Evolutionary conservation across 1,140 invertebrate genomes (phyloP).

Genomic region (Tyrophagus putrescentiae): DNA sequence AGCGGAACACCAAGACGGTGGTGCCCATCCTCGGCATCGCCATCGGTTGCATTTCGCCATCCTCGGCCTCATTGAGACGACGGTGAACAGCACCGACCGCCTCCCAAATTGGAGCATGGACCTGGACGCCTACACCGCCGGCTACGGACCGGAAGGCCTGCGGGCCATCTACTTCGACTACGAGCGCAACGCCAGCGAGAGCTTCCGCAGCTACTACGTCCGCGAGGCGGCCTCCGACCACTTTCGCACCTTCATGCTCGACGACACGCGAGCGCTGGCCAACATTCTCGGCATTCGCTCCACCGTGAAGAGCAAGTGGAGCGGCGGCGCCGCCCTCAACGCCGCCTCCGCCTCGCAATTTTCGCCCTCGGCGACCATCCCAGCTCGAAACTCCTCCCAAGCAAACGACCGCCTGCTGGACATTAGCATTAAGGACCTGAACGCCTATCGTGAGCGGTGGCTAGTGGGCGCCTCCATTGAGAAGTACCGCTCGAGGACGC

Average conservation of each 20-base stretch:
- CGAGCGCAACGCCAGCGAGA: neutral
- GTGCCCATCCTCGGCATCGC: slow-evolving; percentile 17
- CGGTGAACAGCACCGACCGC: slow-evolving; percentile 5
- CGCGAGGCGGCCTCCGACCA: slow-evolving; percentile 1
- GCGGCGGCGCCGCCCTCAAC: neutral
- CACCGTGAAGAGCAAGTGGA: neutral
- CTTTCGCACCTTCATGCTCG: neutral
- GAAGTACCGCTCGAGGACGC: slow-evolving; percentile 12
- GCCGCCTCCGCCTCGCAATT: neutral
- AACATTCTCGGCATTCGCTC: neutral
- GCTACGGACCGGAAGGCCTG: slow-evolving; percentile 7
- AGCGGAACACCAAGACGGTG: slow-evolving; percentile 32
- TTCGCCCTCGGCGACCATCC: neutral
- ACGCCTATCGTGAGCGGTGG: slow-evolving; percentile 16
- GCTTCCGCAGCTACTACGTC: slow-evolving; percentile 9
- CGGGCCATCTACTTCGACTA: slow-evolving; percentile 11
- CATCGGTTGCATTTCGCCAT: slow-evolving; percentile 18
- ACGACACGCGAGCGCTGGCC: slow-evolving; percentile 2
- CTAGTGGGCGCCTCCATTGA: slow-evolving; percentile 19
- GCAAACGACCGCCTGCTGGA: slow-evolving; percentile 12
- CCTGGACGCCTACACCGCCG: slow-evolving; percentile 9
- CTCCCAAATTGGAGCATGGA: slow-evolving; percentile 13
- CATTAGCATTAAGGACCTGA: slow-evolving; percentile 2
- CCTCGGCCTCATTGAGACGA: slow-evolving; percentile 13
- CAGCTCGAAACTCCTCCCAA: slow-evolving; percentile 4